These are phyloP conservation scores for Pristis pectinata DNA, from an alignment of 2,797 vertebrate species.

Conservation along the genomic window DNA sequence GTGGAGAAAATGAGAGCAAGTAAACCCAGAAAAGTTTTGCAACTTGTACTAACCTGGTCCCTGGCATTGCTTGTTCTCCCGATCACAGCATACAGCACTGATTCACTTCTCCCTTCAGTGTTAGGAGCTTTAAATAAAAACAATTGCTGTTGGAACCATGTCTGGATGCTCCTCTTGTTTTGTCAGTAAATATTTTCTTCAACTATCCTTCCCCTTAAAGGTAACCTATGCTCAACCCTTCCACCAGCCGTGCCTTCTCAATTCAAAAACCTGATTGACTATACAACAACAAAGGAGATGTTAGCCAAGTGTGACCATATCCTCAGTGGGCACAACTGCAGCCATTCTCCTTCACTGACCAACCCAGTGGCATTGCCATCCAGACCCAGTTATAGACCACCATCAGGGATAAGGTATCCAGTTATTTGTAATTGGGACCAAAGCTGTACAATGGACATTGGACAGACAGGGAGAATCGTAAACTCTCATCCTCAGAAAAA, in stretches of 20 bases:
- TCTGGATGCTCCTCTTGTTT: not conserved
- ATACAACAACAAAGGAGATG: not conserved
- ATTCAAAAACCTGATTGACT: not conserved
- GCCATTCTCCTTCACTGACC: not conserved
- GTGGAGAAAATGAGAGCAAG: not conserved
- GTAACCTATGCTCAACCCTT: no score
- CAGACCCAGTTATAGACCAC: no score
- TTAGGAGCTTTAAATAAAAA: conserved; percentile 23
- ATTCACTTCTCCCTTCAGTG: not conserved
- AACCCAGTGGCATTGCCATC: not conserved
- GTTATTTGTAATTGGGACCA: no score
- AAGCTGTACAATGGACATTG: not conserved
- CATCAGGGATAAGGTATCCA: not conserved
- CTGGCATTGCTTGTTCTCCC: not conserved
- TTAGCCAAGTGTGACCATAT: not conserved
- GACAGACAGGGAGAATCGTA: not conserved
- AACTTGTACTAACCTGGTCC: conserved; percentile 16
- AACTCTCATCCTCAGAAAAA: not conserved
- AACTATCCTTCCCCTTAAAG: not conserved
- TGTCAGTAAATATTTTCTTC: not conserved
- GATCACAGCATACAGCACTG: not conserved
- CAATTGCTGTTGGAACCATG: conserved; percentile 19
- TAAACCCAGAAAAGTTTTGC: not conserved
- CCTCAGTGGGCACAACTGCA: not conserved
- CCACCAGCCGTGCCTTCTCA: no score